Evolutionary conservation across 1,140 invertebrate species (phyloP).

Genomic region (Saccostrea glomerata): DNA sequence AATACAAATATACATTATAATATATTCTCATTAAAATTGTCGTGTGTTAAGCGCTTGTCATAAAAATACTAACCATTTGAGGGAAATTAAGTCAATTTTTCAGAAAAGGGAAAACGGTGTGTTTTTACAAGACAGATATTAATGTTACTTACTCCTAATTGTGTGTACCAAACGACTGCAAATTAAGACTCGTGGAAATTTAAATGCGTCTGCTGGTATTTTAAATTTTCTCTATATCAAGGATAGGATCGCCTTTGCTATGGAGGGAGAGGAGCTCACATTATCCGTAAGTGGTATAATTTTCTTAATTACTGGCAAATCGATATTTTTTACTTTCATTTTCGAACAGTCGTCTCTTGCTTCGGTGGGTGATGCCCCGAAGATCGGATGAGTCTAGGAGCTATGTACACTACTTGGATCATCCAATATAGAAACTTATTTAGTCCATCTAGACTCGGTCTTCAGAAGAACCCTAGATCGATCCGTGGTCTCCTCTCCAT

Average conservation of each 20-base stretch:
- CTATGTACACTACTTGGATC: background rate
- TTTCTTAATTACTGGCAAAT: conserved; percentile 24
- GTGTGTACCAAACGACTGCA: conserved; percentile 10
- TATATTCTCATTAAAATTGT: conserved; percentile 20
- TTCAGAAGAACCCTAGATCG: background rate
- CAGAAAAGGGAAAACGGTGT: background rate
- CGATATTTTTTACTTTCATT: conserved; percentile 30
- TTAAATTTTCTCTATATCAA: background rate
- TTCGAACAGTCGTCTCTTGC: conserved; percentile 15
- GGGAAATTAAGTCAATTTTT: too few species aligned
- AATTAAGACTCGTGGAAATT: background rate
- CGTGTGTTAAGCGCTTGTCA: background rate
- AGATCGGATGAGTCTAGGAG: background rate
- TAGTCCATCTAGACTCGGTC: background rate
- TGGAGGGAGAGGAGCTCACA: background rate
- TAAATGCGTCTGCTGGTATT: conserved; percentile 7
- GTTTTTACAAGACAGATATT: background rate
- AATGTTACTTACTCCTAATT: background rate
- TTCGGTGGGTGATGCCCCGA: background rate
- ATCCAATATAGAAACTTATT: conserved; percentile 18
- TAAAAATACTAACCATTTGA: background rate
- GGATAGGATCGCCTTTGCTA: background rate
- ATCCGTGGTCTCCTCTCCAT: background rate
- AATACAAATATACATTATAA: conserved; percentile 21
- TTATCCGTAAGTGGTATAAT: conserved; percentile 12